phyloP scores from a whole-genome alignment of 2,113 vertebrate species.

The Chaetodon auriga region DNA sequence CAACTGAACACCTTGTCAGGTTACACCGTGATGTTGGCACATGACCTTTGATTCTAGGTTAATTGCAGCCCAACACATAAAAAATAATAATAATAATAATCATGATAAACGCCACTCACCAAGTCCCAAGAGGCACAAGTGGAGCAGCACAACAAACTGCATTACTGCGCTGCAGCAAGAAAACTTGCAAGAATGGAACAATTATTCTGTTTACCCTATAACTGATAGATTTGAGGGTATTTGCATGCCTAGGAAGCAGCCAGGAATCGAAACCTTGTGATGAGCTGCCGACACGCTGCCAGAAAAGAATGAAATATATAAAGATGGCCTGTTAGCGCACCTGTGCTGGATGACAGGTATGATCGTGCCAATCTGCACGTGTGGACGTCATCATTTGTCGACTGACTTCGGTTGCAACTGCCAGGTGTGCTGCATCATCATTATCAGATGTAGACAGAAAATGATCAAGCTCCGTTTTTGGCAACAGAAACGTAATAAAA shows the following conservation, averaged over 20 bases:
- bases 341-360: not conserved
- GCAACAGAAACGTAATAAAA: no score
- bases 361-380: not conserved
- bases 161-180: constrained; percentile 4
- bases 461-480: no score
- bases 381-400: not conserved
- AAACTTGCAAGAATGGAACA: not conserved
- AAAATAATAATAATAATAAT: no score
- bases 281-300: no score
- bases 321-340: not conserved
- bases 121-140: constrained; percentile 29
- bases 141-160: constrained; percentile 36
- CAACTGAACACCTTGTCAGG: not conserved
- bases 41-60: constrained; percentile 7
- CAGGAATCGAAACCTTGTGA: not conserved
- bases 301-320: no score
- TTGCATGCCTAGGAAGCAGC: not conserved
- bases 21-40: constrained; percentile 9
- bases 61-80: not conserved
- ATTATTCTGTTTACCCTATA: not conserved
- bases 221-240: not conserved
- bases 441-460: not conserved
- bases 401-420: not conserved
- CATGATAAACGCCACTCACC: constrained; percentile 17
- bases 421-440: not conserved